Base-by-base conservation (phyloP, 2,888 invertebrate genomes). In the Leuctra nigra region DNA sequence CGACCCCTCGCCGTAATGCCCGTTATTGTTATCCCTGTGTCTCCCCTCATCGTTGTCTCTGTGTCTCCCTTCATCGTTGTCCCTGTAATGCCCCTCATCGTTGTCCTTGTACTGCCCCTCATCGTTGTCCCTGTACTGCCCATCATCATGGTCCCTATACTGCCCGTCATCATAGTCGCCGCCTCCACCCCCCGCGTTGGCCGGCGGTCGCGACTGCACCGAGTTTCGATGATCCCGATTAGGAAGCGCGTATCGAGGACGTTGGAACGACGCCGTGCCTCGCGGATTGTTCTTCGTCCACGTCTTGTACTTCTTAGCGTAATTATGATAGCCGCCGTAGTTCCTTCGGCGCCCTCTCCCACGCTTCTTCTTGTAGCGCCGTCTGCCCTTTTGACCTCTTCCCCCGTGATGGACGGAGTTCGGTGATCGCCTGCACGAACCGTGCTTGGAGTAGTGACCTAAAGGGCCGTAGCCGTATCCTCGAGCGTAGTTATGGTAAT, bases 381-480 rank as follows among this genome's bases (percentile, higher is more conserved):
- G 14, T 7, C 33, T 16, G 18, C 50, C 16, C 18, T 16, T 35
- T 11, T 20, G 29, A 47, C 56, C 44, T 33, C 52, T 36, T 13
- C 39, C 33, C 13, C 20, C 18, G 33, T 48, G 44, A 4, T 50
- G 22, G n/a, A 20, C 41, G 29, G 14, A 38, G 4, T 23, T 25
- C 13, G 25, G 25, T 24, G 47, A 25, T 1, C 16, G 2, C 39
- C 39, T 7, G 39, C n/a, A n/a, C n/a, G n/a, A n/a, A n/a, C n/a
- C n/a, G 29, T 29, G 29, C 11, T 29, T 29, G 13, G 22, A n/a
- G 44, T n/a, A 23, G 2, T 6, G 23, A n/a, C 44, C n/a, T n/a
- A 18, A 35, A 35, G 50, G 33, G 13, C 47, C 53, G 48, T 60
- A 55, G n/a, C 57, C 57, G 25, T 57, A 57, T 39, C 46, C 55